phyloP scores from a whole-genome alignment of 2,888 invertebrate species.

The Drosophila koepferae region DNA sequence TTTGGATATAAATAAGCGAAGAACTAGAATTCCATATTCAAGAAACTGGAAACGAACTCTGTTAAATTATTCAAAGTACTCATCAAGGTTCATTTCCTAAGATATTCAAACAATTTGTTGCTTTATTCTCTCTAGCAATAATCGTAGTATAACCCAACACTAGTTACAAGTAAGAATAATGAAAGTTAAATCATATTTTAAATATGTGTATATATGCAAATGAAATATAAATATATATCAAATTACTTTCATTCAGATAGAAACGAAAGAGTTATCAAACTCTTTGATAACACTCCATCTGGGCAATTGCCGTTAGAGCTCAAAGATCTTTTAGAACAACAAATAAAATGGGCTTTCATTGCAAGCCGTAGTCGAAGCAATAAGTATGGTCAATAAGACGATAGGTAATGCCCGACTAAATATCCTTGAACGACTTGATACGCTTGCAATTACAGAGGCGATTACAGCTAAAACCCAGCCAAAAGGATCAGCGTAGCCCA shows the following conservation, averaged over 20 bases:
- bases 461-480: slow-evolving; percentile 4
- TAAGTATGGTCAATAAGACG: slow-evolving; percentile 1
- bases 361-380: background rate
- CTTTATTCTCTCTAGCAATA: too few species aligned
- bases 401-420: background rate
- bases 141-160: too few species aligned
- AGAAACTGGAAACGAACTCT: too few species aligned
- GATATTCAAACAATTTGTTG: too few species aligned
- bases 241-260: background rate
- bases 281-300: background rate
- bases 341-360: background rate
- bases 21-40: too few species aligned
- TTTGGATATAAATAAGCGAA: too few species aligned
- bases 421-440: slow-evolving; percentile 6
- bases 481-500: slow-evolving; percentile 12
- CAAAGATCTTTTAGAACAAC: background rate
- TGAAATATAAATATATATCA: background rate
- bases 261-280: background rate
- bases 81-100: too few species aligned
- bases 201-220: too few species aligned
- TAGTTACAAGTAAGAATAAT: too few species aligned
- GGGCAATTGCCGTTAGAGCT: background rate
- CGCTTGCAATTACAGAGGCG: slow-evolving; percentile 21
- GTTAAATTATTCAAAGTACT: too few species aligned
- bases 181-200: too few species aligned